phyloP scores from a whole-genome alignment of 2,888 invertebrate species.

The Parelbella ahira region DNA sequence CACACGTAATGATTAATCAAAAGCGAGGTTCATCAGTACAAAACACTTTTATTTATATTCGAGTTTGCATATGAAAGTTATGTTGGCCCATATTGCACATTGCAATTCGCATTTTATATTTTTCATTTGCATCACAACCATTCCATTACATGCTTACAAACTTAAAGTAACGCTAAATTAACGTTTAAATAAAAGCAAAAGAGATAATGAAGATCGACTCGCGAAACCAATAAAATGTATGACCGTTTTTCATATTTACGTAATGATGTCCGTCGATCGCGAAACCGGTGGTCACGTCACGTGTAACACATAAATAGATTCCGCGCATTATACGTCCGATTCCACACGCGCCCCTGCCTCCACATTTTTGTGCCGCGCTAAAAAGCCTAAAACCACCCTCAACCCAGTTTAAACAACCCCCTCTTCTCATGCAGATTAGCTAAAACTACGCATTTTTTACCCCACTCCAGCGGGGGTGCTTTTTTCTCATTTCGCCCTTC shows the following conservation, averaged over 20 bases:
- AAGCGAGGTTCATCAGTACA: too few relatives aligned
- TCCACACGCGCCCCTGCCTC: slow-evolving; percentile 63
- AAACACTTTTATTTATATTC: too few relatives aligned
- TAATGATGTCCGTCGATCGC: slow-evolving; percentile 7
- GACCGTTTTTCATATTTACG: not conserved
- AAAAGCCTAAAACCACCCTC: slow-evolving; percentile 74
- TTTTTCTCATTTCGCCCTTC: slow-evolving; percentile 55
- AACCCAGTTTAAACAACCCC: slow-evolving; percentile 60
- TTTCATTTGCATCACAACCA: too few relatives aligned
- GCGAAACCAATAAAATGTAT: too few relatives aligned
- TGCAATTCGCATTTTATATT: too few relatives aligned
- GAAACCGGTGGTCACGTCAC: slow-evolving; percentile 30
- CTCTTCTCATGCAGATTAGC: slow-evolving; percentile 81
- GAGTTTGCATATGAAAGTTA: too few relatives aligned
- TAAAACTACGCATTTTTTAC: slow-evolving; percentile 85
- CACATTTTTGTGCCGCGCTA: slow-evolving; percentile 77
- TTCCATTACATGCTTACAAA: too few relatives aligned
- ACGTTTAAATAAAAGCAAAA: too few relatives aligned
- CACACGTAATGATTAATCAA: too few relatives aligned
- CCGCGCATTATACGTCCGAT: slow-evolving; percentile 75
- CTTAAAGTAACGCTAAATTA: too few relatives aligned
- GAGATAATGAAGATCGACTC: too few relatives aligned
- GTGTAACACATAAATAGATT: slow-evolving; percentile 75
- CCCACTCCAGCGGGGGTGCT: slow-evolving; percentile 63
- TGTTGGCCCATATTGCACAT: too few relatives aligned